phyloP scores from a whole-genome alignment of 2,888 invertebrate species.

The Chorisops tibialis region DNA sequence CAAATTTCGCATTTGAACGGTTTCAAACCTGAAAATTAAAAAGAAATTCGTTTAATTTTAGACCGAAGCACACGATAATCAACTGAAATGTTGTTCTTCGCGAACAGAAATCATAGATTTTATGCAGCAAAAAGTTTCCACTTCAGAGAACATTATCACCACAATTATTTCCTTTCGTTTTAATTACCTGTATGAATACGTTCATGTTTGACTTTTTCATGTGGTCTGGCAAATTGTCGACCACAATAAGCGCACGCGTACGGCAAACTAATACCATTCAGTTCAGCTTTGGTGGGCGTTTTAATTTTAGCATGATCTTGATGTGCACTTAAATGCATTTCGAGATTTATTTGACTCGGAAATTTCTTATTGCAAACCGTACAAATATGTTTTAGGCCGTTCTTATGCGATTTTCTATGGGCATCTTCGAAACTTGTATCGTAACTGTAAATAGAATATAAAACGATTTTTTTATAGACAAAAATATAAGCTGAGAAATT shows the following conservation, averaged over 20 bases:
- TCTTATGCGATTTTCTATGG: slow-evolving; percentile 66
- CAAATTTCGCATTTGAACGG: slow-evolving; percentile 77
- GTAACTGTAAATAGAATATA: slow-evolving; percentile 36
- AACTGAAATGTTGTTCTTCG: too few relatives aligned
- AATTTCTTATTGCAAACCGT: slow-evolving; percentile 71
- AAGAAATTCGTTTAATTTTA: not conserved
- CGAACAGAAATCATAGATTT: not conserved
- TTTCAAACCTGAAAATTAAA: slow-evolving; percentile 59
- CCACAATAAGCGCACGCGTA: slow-evolving; percentile 72
- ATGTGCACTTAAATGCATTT: slow-evolving; percentile 74
- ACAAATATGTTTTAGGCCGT: slow-evolving; percentile 59
- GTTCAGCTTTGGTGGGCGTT: slow-evolving; percentile 29
- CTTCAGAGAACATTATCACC: not conserved
- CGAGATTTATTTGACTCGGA: slow-evolving; percentile 60
- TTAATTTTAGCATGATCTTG: slow-evolving; percentile 36
- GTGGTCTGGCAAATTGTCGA: slow-evolving; percentile 68
- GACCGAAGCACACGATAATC: too few relatives aligned
- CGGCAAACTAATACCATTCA: slow-evolving; percentile 47
- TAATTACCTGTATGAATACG: slow-evolving; percentile 69
- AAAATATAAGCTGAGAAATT: not conserved
- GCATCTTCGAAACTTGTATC: slow-evolving; percentile 56
- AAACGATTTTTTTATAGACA: not conserved
- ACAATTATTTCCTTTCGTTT: not conserved
- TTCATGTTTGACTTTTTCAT: slow-evolving; percentile 80
- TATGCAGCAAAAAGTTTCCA: not conserved